A percentile compares a stretch with the other conserved stretches of the same genome.
Evolutionary conservation across 1,140 invertebrate species (phyloP).

Genomic region (Drosophila lini): DNA sequence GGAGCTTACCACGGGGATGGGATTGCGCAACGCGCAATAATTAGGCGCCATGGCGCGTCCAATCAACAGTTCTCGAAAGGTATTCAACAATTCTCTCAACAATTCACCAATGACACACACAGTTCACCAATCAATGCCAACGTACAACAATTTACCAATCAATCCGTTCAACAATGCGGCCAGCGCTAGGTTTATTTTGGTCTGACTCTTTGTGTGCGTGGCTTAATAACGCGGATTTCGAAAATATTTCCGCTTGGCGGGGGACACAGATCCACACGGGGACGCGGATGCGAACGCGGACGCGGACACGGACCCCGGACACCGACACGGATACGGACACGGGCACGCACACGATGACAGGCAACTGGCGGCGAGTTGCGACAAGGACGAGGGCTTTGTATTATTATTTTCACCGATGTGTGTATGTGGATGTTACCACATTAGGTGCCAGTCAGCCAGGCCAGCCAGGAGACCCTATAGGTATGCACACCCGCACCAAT

Average conservation of each 20-base stretch:
- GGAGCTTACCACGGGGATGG: slow-evolving; percentile 33
- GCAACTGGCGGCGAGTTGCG: slow-evolving; percentile 20
- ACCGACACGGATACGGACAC: slow-evolving; percentile 8
- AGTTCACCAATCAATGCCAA: slow-evolving; percentile 17
- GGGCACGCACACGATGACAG: slow-evolving; percentile 44
- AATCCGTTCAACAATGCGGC: slow-evolving; percentile 31
- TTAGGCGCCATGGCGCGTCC: slow-evolving; percentile 53
- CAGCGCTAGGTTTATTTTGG: slow-evolving; percentile 42
- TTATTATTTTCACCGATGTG: slow-evolving; percentile 71
- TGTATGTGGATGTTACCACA: slow-evolving; percentile 57
- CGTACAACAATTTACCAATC: slow-evolving; percentile 26
- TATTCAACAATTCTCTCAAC: slow-evolving; percentile 30
- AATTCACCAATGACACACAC: slow-evolving; percentile 18
- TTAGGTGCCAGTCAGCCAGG: slow-evolving; percentile 56
- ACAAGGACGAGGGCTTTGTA: slow-evolving; percentile 57
- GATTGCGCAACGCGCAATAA: slow-evolving; percentile 77
- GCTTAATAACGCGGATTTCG: slow-evolving; percentile 52
- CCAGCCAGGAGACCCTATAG: slow-evolving; percentile 56
- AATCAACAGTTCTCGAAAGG: slow-evolving; percentile 68
- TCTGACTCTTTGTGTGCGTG: slow-evolving; percentile 36
- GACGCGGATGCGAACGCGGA: not conserved
- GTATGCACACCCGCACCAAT: slow-evolving; percentile 44
- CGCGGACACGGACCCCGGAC: slow-evolving; percentile 5
- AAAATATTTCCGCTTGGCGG: slow-evolving; percentile 76
- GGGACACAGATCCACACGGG: slow-evolving; percentile 28